Evolutionary conservation across 2,888 invertebrate genomes (phyloP).

Genomic region (Monochamus alternatus): DNA sequence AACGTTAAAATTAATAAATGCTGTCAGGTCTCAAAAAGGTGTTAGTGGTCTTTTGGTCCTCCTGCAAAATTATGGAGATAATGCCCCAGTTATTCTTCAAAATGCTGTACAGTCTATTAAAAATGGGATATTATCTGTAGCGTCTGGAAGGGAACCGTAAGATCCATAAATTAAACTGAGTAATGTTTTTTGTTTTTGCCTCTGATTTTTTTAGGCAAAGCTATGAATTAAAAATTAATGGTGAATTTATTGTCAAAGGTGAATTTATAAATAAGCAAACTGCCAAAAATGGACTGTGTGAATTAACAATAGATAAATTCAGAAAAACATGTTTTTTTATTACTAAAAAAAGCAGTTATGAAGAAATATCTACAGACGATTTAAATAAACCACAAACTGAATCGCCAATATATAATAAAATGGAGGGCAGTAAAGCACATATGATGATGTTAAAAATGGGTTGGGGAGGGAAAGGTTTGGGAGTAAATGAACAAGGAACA

Average conservation of each 20-base stretch:
- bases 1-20: constrained; percentile 15
- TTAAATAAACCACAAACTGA: constrained; percentile 40
- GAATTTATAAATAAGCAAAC: constrained; percentile 41
- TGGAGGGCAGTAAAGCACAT: constrained; percentile 58
- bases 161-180: neutral
- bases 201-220: constrained; percentile 15
- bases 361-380: constrained; percentile 56
- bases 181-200: neutral
- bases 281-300: constrained; percentile 56
- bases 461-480: constrained; percentile 62
- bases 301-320: constrained; percentile 54
- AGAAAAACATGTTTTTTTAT: constrained; percentile 53
- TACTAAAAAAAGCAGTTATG: constrained; percentile 55
- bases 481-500: constrained; percentile 59
- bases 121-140: constrained; percentile 42
- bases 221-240: constrained; percentile 42
- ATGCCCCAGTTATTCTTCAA: constrained; percentile 44
- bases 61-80: constrained; percentile 40
- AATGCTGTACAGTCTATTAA: constrained; percentile 48
- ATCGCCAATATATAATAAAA: constrained; percentile 33
- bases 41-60: constrained; percentile 44
- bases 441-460: constrained; percentile 64
- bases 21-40: constrained; percentile 44
- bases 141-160: constrained; percentile 11
- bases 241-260: constrained; percentile 47